Base-by-base conservation (phyloP, 2,888 invertebrate species). In the Axea sp. region DNA sequence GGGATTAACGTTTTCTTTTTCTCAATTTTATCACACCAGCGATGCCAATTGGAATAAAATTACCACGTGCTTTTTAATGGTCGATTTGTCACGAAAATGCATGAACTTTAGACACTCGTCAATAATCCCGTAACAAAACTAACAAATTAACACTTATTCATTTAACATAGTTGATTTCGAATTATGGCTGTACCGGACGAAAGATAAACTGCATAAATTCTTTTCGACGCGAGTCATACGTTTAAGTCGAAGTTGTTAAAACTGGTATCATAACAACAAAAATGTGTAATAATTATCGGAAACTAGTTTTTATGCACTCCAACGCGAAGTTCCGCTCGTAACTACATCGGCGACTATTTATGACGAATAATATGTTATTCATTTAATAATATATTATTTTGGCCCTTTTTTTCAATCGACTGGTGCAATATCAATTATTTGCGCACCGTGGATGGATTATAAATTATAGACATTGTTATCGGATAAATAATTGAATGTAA, bases 231-330 rank as follows among this genome's bases (percentile, higher is more conserved):
- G n/a, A 64, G 41, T 62, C 51, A 51, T 51, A 26, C n/a, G 24
- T 51, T 19, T 51, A 26, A 35, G 39, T 24, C n/a, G 43, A 64
- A 64, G 51, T 64, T 51, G 43, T 35, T 64, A 14, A 64, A 43
- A 41, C 51, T 51, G 64, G 51, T 64, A 64, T 24, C 8, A 26
- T 51, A 37, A 55, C 55, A 45, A 55, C 55, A 65, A 65, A 64
- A 65, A 65, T 65, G 30, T 35, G 28, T 22, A 55, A 64, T 65
- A 65, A 65, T 65, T 65, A 65, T 65, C 45, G 51, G 41, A 43
- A 53, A 45, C 65, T 65, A 65, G 53, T 65, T 65, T 65, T 65
- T 65, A 41, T n/a, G 28, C 30, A 22, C 53, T n/a, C 17, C 26
- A 24, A 26, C 14, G 17, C 11, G 5, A 8, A 37, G 39, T 30